Evolutionary conservation across 1,140 invertebrate species (phyloP), one percentile per base, ranked within the genome.

Genomic region (Centruroides sculpturatus): DNA sequence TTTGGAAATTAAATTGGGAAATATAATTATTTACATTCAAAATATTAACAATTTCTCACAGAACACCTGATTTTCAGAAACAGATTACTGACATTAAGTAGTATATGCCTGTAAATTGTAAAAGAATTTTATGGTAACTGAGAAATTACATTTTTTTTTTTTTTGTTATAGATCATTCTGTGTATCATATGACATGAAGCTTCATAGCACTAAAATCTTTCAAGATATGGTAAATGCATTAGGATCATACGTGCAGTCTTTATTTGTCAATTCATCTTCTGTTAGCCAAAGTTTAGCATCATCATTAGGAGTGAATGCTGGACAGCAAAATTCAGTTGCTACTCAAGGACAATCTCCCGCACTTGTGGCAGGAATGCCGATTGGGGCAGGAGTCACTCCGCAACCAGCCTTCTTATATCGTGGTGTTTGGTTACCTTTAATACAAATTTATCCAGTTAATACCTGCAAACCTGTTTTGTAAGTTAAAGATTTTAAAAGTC

Each of bases 181-280:
- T 74, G 82, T 86, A 71, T 92, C 86, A 64, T 98, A 97, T 74
- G 92, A 98, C 77, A 83, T 96, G 69, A 87, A 90, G 69, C 85
- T 87, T 65, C 89, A 93, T 74, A 87, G 89, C 9, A 93, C 89
- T 5, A 92, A 93, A 62, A 73, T 77, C 87, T 92, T 95, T 71
- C 84, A 92, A 72, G 92, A 97, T 73, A 96, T 96, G 69, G 89
- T 98, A 34, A 95, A 93, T 74, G 90, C 90, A 54, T 78, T 97
- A 64, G 92, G 91, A 48, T 87, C 90, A 5, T 97, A 91, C 75
- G 88, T 96, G n/a, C 92, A 97, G 71, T 93, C 89, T 57, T 79
- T 93, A 51, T 93, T 97, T 77, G 83, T 91, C 50, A 51, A 41
- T 41, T 53, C 56, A 9, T 60, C 47, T 51, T 51, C 56, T 35